Conservation (phyloP, 2,888 invertebrate genomes). For the Thysanoteuthis rhombus region DNA sequence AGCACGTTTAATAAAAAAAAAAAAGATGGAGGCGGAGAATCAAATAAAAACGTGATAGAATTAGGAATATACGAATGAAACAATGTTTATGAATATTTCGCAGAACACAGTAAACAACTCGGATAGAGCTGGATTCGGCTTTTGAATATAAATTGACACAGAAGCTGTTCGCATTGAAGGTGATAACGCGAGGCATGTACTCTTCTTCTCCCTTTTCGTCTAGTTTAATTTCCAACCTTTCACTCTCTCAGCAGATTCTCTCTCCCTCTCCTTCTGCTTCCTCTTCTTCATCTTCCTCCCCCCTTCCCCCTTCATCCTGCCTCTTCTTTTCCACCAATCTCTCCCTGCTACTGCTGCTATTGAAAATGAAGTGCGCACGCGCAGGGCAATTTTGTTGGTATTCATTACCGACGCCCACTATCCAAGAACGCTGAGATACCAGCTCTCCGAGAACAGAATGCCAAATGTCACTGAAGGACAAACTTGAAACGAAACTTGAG, state of each 20-base stretch:
- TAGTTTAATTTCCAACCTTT: neutral
- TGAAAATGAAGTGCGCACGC: neutral
- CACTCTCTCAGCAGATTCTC: neutral
- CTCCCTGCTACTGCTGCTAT: neutral
- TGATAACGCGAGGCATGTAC: neutral
- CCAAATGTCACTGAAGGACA: neutral
- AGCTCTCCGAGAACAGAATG: neutral
- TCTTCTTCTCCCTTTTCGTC: neutral
- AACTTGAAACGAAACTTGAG: neutral
- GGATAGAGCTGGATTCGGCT: neutral
- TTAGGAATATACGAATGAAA: neutral
- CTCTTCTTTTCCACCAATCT: neutral
- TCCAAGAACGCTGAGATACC: neutral
- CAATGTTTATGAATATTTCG: neutral
- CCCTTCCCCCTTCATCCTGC: neutral
- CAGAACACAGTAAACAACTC: neutral
- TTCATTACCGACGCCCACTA: neutral
- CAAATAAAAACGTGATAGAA: too few relatives aligned
- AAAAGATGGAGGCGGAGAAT: too few relatives aligned
- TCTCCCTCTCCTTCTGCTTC: neutral
- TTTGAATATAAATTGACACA: neutral
- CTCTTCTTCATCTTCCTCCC: neutral
- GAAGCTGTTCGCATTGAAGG: neutral
- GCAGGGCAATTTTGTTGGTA: neutral
- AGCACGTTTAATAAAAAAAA: too few relatives aligned